These are phyloP conservation scores for Laothoe populi DNA, from an alignment of 2,888 invertebrate genomes.

Conservation along the genomic window DNA sequence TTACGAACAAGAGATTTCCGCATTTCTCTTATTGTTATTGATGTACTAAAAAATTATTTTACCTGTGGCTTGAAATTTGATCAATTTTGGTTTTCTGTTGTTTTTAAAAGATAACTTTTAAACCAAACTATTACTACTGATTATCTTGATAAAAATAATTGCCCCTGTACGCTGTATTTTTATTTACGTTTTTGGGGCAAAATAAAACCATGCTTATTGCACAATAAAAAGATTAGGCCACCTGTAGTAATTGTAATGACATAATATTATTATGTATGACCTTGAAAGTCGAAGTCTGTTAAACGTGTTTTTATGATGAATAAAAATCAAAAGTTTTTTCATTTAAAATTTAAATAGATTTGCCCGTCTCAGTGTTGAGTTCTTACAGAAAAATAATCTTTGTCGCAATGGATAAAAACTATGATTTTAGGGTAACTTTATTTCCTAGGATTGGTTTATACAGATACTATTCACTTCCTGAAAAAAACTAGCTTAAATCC, in stretches of 20 bases:
- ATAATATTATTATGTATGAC: slow-evolving; percentile 5
- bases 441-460: too few relatives aligned
- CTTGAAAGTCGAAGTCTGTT: neutral
- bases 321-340: neutral
- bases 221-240: neutral
- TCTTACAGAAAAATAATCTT: too few relatives aligned
- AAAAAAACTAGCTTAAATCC: too few relatives aligned
- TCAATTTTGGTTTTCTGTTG: slow-evolving; percentile 1
- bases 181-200: neutral
- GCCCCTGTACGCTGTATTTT: neutral
- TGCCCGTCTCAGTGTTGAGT: too few relatives aligned
- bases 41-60: neutral
- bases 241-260: neutral
- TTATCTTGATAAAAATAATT: too few relatives aligned
- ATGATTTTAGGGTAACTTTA: too few relatives aligned
- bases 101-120: slow-evolving; percentile 1
- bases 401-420: too few relatives aligned
- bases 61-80: neutral
- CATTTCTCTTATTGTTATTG: too few relatives aligned
- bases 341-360: too few relatives aligned
- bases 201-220: neutral
- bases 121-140: neutral
- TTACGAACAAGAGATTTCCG: neutral
- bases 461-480: too few relatives aligned
- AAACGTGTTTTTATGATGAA: neutral